Conservation (phyloP, 1,140 invertebrate species). For the Drosophila rufa region DNA sequence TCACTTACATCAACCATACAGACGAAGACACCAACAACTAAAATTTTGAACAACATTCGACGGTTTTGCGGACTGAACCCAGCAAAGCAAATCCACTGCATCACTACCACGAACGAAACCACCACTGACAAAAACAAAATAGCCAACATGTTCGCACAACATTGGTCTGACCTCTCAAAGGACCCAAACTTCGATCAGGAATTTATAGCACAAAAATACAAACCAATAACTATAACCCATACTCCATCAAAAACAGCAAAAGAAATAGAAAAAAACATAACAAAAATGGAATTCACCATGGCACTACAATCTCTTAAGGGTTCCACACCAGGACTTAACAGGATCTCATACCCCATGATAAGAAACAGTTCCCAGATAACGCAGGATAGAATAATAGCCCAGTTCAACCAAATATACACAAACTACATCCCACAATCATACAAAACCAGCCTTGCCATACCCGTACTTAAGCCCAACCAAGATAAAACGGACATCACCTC, state of each 20-base stretch:
- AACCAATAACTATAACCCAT: no score
- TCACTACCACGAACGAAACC: no score
- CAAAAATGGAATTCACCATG: conserved; percentile 2
- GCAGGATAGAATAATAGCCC: not conserved
- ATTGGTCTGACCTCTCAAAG: no score
- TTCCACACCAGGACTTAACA: conserved; percentile 1
- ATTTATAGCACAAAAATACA: no score
- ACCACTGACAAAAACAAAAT: no score
- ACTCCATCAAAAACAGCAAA: not conserved
- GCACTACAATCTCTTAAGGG: not conserved
- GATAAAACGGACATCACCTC: not conserved
- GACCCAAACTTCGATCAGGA: no score
- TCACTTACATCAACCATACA: no score
- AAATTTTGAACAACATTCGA: no score
- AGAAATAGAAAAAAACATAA: not conserved
- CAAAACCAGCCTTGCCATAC: conserved; percentile 4
- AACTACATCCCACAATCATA: not conserved
- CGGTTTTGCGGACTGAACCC: no score
- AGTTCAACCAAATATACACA: not conserved
- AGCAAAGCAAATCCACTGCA: no score
- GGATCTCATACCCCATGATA: conserved; percentile 1
- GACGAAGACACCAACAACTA: no score
- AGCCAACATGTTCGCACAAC: no score
- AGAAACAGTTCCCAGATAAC: not conserved
- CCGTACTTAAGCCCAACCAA: not conserved